phyloP scores from a whole-genome alignment of 1,140 invertebrate genomes.

The Ceratina calcarata region DNA sequence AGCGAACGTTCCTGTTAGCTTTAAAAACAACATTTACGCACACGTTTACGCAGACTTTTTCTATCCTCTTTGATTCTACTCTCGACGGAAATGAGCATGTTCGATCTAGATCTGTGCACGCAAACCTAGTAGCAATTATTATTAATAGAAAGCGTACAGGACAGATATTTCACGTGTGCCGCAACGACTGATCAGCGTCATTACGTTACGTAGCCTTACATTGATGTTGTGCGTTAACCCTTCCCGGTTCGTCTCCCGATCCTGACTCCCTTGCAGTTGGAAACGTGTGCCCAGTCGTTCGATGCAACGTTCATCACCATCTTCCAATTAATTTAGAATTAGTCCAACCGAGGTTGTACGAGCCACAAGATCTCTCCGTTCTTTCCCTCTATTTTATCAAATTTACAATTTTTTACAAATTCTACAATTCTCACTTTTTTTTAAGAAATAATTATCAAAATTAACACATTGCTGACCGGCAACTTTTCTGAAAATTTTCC shows the following conservation, averaged over 20 bases:
- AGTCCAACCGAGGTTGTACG: too few relatives aligned
- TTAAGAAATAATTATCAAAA: too few relatives aligned
- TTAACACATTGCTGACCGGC: too few relatives aligned
- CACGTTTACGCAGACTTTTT: background rate
- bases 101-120: constrained; percentile 33
- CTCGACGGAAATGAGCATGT: constrained; percentile 44
- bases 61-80: background rate
- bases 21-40: constrained; percentile 38
- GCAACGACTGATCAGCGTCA: constrained; percentile 77
- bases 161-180: constrained; percentile 77
- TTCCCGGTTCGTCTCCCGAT: background rate
- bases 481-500: too few relatives aligned
- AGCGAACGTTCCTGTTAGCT: constrained; percentile 69
- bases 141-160: constrained; percentile 67
- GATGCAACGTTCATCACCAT: too few relatives aligned
- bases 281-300: constrained; percentile 9
- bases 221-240: constrained; percentile 71
- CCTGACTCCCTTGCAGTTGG: background rate
- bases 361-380: too few relatives aligned
- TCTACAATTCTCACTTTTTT: too few relatives aligned
- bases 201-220: constrained; percentile 81
- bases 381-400: too few relatives aligned
- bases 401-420: too few relatives aligned
- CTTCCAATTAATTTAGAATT: too few relatives aligned
- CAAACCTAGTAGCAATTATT: constrained; percentile 16